Conservation (phyloP, 2,113 vertebrate species). For the Synodontis membranacea region DNA sequence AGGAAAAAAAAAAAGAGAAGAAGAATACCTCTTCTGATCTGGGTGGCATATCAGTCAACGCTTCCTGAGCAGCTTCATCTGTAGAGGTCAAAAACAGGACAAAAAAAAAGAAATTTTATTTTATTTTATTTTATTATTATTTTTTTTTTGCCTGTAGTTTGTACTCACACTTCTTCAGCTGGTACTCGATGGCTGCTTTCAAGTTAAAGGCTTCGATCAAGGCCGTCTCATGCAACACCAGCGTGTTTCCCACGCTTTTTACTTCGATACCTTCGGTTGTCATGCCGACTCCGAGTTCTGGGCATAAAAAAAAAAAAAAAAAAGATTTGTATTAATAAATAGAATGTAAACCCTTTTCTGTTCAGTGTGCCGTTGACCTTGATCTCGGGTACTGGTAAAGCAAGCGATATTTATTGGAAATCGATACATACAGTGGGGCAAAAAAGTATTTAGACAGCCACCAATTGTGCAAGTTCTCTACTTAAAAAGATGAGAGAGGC, state of each 20-base stretch:
- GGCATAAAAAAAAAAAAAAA: background rate
- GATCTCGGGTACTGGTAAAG: background rate
- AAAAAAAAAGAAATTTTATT: background rate
- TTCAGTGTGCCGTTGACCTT: background rate
- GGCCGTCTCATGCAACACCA: slow-evolving; percentile 88
- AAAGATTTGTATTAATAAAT: background rate
- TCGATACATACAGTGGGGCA: background rate
- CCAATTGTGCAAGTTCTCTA: too few species aligned
- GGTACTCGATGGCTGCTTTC: slow-evolving; percentile 92
- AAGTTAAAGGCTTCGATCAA: slow-evolving; percentile 96
- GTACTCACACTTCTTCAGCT: slow-evolving; percentile 80
- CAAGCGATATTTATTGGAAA: background rate
- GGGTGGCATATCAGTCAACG: slow-evolving; percentile 92
- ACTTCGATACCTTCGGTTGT: slow-evolving; percentile 89
- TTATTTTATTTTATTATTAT: too few species aligned
- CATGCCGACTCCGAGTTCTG: slow-evolving; percentile 90
- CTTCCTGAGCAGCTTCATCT: slow-evolving; percentile 83
- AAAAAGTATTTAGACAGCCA: too few species aligned
- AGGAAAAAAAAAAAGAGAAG: background rate
- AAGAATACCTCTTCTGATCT: slow-evolving; percentile 83
- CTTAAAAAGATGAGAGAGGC: too few species aligned
- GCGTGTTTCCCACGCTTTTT: slow-evolving; percentile 91
- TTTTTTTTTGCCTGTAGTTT: background rate
- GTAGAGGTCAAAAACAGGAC: slow-evolving; percentile 24
- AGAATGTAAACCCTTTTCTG: background rate